Evolutionary conservation across 2,113 vertebrate species (phyloP), one percentile per base, ranked within the genome.

Genomic region (Heptranchias perlo): DNA sequence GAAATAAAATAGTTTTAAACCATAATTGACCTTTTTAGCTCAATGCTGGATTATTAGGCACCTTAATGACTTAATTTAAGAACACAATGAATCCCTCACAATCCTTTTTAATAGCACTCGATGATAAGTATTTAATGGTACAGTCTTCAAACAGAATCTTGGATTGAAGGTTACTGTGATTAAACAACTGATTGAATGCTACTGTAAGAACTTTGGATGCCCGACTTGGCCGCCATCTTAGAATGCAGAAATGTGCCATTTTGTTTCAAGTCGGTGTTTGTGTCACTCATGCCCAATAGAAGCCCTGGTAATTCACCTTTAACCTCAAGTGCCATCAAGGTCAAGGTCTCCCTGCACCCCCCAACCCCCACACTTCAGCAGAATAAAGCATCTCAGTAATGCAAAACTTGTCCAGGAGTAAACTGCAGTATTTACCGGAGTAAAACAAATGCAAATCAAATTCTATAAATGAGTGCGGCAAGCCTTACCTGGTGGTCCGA

Each of bases 171-270:
- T 16, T 91, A 3, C 2, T 91, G 87, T 28, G 25, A 91, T 54
- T 35, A 91, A 87, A 11, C 47, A 87, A 87, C 49, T 8, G 2
- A 31, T 11, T 87, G 49, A 87, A 84, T 84, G 39, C 2, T n/a
- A 44, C 96, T 0, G 96, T 96, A 76, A 96, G 96, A 0, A 97
- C 89, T 97, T 97, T 0, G 98, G 97, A 1, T 97, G 98, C 16
- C 98, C 0, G 96, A 35, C 21, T 97, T 97, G 0, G 96, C 95
- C 97, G 97, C 97, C 28, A 96, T 96, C 97, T 98, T 96, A 8
- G 11, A 95, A 49, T 31, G 96, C 0, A 82, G 54, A 96, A 96
- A 96, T 13, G 52, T 39, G 49, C 14, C 58, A 93, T 39, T 93
- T 62, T 39, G 35, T 39, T 93, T 61, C 21, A 21, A 62, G 78